Evolutionary conservation across 2,888 invertebrate genomes (phyloP), one percentile per base, ranked within the genome.

Genomic region (Xylocampa areola): DNA sequence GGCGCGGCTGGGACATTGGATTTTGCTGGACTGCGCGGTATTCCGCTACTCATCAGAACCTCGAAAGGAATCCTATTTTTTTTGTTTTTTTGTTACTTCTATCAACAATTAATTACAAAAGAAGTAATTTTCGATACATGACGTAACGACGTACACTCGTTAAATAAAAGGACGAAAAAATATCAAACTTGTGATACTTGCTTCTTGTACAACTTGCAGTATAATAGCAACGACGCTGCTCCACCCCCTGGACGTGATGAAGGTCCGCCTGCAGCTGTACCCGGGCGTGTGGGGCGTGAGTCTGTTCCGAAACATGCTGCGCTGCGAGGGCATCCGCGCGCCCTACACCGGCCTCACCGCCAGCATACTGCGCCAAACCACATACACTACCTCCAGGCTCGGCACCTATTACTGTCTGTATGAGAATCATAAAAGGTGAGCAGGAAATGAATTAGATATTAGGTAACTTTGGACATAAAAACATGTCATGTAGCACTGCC

Each of bases 221-320:
- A 98, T 98, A 97, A 95, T 95, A 33, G 98, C 98, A 6, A 99
- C 99, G 4, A 93, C 95, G 59, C 95, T 98, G 77, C 98, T 99
- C 1, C 99, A 99, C 84, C 99, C 99, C 0, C 91, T 99, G 68
- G 99, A 99, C 94, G 93, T 99, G 70, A 95, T 99, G 13, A 99
- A 99, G 90, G 98, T 98, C 81, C 96, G 99, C 25, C 98, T 99
- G 97, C 99, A 99, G 91, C 90, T 99, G 59, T 96, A 96, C 72
- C 97, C 97, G 45, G 95, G 95, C 1, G 96, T 95, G 48, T 97
- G 96, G 10, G 97, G 97, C 40, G 95, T 96, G 73, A 96, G 61
- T 4, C 69, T 97, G 25, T 88, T 98, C 1, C 44, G 92, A 90
- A 65, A 94, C 16, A 97, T 99, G 66, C 68, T 98, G 8, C 94